Base-by-base conservation (phyloP, 2,888 invertebrate genomes). In the Cryptus viduatorius region DNA sequence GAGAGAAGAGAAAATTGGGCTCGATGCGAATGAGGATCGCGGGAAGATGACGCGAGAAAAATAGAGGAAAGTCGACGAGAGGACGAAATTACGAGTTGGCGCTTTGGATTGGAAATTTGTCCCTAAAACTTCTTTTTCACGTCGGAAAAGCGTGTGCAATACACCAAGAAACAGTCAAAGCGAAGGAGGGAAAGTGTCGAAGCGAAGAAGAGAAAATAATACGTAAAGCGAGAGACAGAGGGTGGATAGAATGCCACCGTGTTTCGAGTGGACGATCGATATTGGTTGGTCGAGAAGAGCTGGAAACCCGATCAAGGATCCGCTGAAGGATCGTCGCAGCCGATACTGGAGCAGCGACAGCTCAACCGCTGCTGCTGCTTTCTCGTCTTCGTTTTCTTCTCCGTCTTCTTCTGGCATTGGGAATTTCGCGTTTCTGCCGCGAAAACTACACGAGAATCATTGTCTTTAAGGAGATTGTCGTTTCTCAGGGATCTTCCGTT, bases 231-330 rank as follows among this genome's bases (percentile, higher is more conserved):
- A 59, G 71, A 46, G 31, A 65, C 68, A 56, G 64, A 78, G 82
- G 56, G 37, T 16, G 42, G 68, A 65, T 68, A 84, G 84, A 46
- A 84, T 84, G 84, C 82, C 73, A 81, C 68, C 71, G 78, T 71
- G 73, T 46, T 73, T 19, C 67, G 79, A 59, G 56, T 69, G 65
- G 79, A 75, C 59, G 78, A 71, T 84, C 75, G 69, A 82, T 82
- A 81, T 71, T 65, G 69, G 79, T 24, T 65, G 84, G 84, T 56
- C 79, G 59, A 71, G 71, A 56, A 82, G 82, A 84, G 59, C 59
- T 10, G 71, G 71, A 56, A 75, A 82, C 65, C 71, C 79, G 65
- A 79, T 76, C 78, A 59, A 84, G 69, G 78, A 84, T 84, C 84
- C 83, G 19, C 44, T 61, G 61, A 68, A 75, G 81, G 64, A 81